A percentile compares a stretch with the other conserved stretches of the same genome.
phyloP scores from a whole-genome alignment of 2,888 invertebrate species.

The Stenodema calcarata region DNA sequence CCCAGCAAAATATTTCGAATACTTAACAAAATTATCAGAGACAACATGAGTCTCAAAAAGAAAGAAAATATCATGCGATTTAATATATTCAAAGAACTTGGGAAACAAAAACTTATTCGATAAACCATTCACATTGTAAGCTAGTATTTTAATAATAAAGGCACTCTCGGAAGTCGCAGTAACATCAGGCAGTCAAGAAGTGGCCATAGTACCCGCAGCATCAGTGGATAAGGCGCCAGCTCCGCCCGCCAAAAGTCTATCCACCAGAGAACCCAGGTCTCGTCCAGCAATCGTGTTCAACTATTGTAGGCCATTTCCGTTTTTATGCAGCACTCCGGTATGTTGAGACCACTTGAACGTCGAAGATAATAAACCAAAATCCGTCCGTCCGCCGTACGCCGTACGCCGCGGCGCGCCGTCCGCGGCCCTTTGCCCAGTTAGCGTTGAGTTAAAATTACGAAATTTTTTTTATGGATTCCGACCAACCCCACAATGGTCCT shows the following conservation, averaged over 20 bases:
- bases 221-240: not conserved
- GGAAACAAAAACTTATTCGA: not conserved
- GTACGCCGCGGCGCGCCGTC: no score
- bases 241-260: not conserved
- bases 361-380: no score
- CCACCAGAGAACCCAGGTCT: not conserved
- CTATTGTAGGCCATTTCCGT: not conserved
- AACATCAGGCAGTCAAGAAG: not conserved
- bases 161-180: not conserved
- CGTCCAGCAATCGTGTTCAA: not conserved
- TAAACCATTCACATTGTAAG: no score
- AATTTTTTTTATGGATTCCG: no score
- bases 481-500: no score
- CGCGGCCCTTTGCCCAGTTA: no score
- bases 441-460: no score
- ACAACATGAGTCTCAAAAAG: slow-evolving; percentile 4
- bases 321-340: not conserved
- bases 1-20: no score
- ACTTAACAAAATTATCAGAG: not conserved
- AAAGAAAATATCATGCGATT: not conserved
- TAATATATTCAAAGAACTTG: not conserved
- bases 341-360: not conserved
- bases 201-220: not conserved
- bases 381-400: no score
- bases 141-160: not conserved